Conservation (phyloP, 2,888 invertebrate genomes). For the Eupeodes luniger region DNA sequence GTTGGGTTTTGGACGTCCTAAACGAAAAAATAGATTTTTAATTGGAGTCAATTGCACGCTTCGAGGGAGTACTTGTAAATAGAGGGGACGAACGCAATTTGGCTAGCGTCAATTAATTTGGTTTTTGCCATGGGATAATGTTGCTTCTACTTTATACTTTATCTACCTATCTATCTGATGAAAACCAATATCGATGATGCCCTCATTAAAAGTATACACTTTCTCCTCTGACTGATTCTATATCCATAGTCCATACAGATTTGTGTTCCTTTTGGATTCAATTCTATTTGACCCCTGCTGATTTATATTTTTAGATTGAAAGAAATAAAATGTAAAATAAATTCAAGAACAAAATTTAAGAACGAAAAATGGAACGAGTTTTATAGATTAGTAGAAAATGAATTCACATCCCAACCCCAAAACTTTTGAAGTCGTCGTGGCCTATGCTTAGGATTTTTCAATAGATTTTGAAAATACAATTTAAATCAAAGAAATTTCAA, state of each 20-base stretch:
- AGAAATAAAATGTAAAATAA: not conserved
- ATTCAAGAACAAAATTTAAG: not conserved
- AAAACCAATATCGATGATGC: constrained; percentile 59
- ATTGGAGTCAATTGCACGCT: constrained; percentile 69
- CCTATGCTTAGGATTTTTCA: no score
- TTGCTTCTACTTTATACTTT: not conserved
- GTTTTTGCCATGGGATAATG: constrained; percentile 30
- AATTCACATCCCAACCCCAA: no score
- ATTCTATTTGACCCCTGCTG: constrained; percentile 7
- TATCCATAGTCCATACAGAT: not conserved
- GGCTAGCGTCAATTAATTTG: constrained; percentile 47
- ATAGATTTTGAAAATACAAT: no score
- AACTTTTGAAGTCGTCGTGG: no score
- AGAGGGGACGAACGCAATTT: constrained; percentile 39
- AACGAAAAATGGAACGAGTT: not conserved
- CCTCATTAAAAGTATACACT: constrained; percentile 59
- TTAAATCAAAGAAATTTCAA: no score
- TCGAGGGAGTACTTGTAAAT: constrained; percentile 40
- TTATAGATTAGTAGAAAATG: no score
- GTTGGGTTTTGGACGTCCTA: constrained; percentile 20
- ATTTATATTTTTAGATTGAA: not conserved
- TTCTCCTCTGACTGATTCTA: constrained; percentile 2
- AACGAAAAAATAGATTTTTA: constrained; percentile 47
- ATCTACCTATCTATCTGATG: not conserved
- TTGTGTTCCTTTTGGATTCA: not conserved